phyloP scores from a whole-genome alignment of 2,888 invertebrate genomes.

The Morpho deidamia region DNA sequence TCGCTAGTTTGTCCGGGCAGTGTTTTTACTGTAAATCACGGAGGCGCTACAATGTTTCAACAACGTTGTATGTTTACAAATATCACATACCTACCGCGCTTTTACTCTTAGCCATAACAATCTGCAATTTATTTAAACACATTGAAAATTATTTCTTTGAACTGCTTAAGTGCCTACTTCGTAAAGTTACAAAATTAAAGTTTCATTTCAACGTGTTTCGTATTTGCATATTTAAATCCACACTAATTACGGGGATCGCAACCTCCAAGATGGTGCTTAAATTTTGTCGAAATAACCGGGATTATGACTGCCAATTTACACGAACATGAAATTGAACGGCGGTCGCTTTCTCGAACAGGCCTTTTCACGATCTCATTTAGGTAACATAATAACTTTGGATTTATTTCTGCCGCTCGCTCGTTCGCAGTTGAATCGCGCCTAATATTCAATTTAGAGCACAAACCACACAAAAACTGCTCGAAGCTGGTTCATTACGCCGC shows the following conservation, averaged over 20 bases:
- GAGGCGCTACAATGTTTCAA: conserved; percentile 61
- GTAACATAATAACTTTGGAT: conserved; percentile 76
- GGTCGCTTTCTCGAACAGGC: conserved; percentile 55
- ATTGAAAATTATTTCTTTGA: conserved; percentile 28
- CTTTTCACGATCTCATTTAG: conserved; percentile 71
- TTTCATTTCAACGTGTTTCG: not conserved
- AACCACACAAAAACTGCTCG: conserved; percentile 75
- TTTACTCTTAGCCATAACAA: conserved; percentile 57
- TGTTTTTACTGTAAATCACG: conserved; percentile 72
- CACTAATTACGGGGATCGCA: conserved; percentile 16
- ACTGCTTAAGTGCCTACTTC: not conserved
- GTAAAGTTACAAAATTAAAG: conserved; percentile 5
- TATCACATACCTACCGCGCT: conserved; percentile 42
- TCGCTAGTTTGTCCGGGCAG: conserved; percentile 49
- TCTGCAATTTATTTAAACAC: conserved; percentile 51
- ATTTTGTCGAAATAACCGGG: conserved; percentile 54
- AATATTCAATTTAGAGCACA: conserved; percentile 76
- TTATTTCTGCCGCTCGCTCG: conserved; percentile 72
- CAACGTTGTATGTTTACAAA: conserved; percentile 48
- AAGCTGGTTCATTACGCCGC: conserved; percentile 75
- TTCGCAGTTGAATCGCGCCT: conserved; percentile 75
- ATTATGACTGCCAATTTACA: conserved; percentile 65
- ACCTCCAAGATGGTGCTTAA: conserved; percentile 38
- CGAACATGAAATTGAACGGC: conserved; percentile 63
- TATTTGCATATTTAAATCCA: conserved; percentile 19